Base-by-base conservation (phyloP, 2,797 vertebrate species). In the Chrysocyon brachyurus region DNA sequence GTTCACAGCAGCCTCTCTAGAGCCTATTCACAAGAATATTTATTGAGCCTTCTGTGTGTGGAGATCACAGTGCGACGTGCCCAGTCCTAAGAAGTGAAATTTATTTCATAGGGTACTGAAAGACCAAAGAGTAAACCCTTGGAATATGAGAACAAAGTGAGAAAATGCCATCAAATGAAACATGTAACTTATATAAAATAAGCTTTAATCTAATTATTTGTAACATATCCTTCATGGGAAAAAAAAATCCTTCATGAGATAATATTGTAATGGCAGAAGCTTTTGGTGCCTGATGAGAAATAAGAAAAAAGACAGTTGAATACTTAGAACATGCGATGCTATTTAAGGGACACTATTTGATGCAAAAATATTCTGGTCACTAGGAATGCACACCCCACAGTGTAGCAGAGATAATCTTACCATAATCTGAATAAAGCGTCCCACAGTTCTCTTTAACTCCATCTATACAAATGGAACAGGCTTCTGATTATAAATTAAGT, bases 101-200 rank as follows among this genome's bases (percentile, higher is more conserved):
- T 96, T 90, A 70, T 87, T 87, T 94, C 36, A 16, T 90, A 70
- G 10, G 9, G 28, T 82, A 77, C 54, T 75, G 59, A 91, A 95
- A 94, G 15, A 88, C 21, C 19, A 33, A 36, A 61, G 17, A 72
- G 5, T 86, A 54, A 16, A 75, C 22, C 61, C 84, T 87, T 84
- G 17, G 22, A 87, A 95, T 64, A 49, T 92, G 33, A 93, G 77
- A 33, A 73, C 57, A 85, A 79, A 83, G 33, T 68, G 49, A 86
- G 66, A 91, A 95, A 94, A 90, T 93, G 46, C n/a, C 49, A 61
- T 87, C 61, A 85, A 70, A 64, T 79, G 33, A 92, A 96, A 95
- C 86, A 92, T 31, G 10, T 85, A 72, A 91, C 63, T 79, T 9
- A 66, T 75, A 4, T 66, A 93, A 96, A 96, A 95, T 56, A 84